Base-by-base conservation (phyloP, 2,888 invertebrate genomes). In the Folsomia manolachei region DNA sequence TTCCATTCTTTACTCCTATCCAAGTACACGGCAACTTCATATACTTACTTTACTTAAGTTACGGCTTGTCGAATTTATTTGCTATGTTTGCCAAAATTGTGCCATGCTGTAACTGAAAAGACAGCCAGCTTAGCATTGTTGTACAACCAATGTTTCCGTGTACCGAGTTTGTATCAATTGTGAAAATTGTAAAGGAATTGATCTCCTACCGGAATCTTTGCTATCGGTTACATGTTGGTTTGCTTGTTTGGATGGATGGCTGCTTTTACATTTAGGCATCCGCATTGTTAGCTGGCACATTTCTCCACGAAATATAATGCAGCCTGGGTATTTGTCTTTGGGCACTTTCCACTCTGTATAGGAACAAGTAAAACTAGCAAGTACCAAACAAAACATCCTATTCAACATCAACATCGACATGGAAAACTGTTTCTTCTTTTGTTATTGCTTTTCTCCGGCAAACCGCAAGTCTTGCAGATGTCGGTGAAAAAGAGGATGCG, bases 1-100 rank as follows among this genome's bases (percentile, higher is more conserved):
- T 56, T n/a, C n/a, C n/a, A n/a, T n/a, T n/a, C n/a, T n/a, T n/a
- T n/a, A n/a, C n/a, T n/a, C n/a, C n/a, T n/a, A n/a, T n/a, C n/a
- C n/a, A n/a, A n/a, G 19, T 7, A 56, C 56, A 56, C 56, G 7
- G 56, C 56, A 56, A 19, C 19, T n/a, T 56, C 11, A n/a, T n/a
- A n/a, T n/a, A n/a, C n/a, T n/a, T 4, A 39, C 39, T 14, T 14
- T 9, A 14, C 39, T 39, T 39, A 39, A 39, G 39, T 39, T 39
- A 39, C 39, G 39, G 14, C 39, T 56, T 56, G 56, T 56, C 27
- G 18, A 27, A 63, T 63, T 25, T 63, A 63, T 63, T 63, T 27
- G 23, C 21, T 21, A 39, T 24, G 21, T 64, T 66, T 66, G 65
- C 65, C 65, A 66, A 66, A 66, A 39, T 56, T 56, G 11, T 56